Evolutionary conservation across 2,888 invertebrate genomes (phyloP).

Genomic region (Panzeria rudis): DNA sequence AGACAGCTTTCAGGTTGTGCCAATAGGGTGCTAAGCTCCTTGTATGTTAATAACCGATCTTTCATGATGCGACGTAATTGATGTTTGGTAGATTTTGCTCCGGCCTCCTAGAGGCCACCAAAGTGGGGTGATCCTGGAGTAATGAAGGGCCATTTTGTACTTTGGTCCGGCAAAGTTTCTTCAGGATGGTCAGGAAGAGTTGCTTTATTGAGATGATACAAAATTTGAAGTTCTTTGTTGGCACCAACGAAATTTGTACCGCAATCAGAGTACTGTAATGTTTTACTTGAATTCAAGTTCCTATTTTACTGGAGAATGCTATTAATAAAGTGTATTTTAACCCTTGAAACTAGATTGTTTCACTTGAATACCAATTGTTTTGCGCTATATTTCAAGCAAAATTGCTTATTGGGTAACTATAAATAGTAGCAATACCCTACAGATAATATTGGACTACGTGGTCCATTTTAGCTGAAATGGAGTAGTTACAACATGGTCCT

Average conservation of each 20-base stretch:
- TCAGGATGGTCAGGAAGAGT: not conserved
- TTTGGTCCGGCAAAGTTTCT: not conserved
- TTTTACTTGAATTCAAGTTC: too few relatives aligned
- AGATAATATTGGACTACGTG: too few relatives aligned
- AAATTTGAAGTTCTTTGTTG: not conserved
- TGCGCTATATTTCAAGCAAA: too few relatives aligned
- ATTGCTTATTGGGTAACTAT: too few relatives aligned
- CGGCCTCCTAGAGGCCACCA: not conserved
- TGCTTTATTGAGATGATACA: not conserved
- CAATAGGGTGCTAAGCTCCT: not conserved
- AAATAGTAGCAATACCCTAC: too few relatives aligned
- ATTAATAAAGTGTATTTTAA: too few relatives aligned
- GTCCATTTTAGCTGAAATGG: too few relatives aligned
- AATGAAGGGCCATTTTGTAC: not conserved
- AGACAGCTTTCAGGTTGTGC: not conserved
- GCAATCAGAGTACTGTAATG: slow-evolving; percentile 6
- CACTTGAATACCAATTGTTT: too few relatives aligned
- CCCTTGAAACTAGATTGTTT: too few relatives aligned
- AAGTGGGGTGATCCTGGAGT: not conserved
- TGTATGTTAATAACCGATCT: too few relatives aligned
- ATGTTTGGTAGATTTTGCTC: not conserved
- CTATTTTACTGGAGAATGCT: too few relatives aligned
- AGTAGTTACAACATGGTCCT: too few relatives aligned
- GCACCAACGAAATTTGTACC: not conserved
- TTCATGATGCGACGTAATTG: not conserved